Conservation (phyloP, 1,140 invertebrate genomes). For the Drosophila nigromelanica region DNA sequence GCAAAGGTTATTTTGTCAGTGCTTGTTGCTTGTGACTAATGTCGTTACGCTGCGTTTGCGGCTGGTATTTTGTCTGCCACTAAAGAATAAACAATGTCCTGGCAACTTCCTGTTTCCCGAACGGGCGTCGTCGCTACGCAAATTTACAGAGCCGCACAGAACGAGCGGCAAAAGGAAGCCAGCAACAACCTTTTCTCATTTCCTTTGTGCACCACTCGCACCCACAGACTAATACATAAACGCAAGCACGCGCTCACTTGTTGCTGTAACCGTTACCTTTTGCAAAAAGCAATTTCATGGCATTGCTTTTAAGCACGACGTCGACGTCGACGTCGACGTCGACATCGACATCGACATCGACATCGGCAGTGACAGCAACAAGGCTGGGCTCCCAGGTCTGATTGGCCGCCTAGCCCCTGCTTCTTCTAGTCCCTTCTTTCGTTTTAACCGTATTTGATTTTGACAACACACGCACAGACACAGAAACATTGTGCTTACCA, state of each 20-base stretch:
- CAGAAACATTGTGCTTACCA: slow-evolving; percentile 8
- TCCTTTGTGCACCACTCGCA: slow-evolving; percentile 47
- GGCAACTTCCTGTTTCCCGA: slow-evolving; percentile 74
- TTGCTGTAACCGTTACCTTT: slow-evolving; percentile 59
- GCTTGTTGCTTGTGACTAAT: slow-evolving; percentile 26
- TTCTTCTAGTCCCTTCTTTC: not conserved
- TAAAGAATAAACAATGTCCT: slow-evolving; percentile 70
- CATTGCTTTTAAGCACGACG: slow-evolving; percentile 60
- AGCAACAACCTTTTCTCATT: slow-evolving; percentile 78
- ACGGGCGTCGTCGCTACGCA: slow-evolving; percentile 30
- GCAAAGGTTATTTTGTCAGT: not conserved
- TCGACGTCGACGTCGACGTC: slow-evolving; percentile 45
- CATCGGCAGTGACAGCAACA: slow-evolving; percentile 59
- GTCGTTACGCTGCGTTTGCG: slow-evolving; percentile 34
- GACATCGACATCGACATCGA: slow-evolving; percentile 40
- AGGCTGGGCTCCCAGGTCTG: slow-evolving; percentile 41
- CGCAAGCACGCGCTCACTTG: slow-evolving; percentile 42
- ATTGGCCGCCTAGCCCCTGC: slow-evolving; percentile 36
- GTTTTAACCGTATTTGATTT: slow-evolving; percentile 38
- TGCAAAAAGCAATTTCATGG: slow-evolving; percentile 79
- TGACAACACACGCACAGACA: slow-evolving; percentile 19
- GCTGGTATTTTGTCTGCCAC: slow-evolving; percentile 39
- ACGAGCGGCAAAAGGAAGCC: slow-evolving; percentile 62
- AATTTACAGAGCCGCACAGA: slow-evolving; percentile 64
- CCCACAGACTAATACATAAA: slow-evolving; percentile 1